Conservation (phyloP, 2,797 vertebrate genomes). For the Potorous gilbertii region DNA sequence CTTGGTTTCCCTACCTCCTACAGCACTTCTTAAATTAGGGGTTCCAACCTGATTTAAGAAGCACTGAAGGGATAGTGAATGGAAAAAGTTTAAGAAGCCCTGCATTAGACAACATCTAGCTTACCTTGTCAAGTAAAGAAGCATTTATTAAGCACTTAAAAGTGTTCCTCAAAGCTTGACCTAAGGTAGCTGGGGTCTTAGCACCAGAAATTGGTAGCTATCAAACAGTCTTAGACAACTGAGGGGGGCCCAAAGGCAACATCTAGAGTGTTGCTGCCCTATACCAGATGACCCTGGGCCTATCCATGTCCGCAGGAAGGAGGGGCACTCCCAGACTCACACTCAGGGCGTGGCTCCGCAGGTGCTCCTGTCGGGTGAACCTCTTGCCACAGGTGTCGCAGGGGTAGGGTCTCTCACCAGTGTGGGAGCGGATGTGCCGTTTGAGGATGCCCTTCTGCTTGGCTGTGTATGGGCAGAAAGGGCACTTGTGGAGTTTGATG, state of each 20-base stretch:
- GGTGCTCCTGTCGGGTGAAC: conserved; percentile 97
- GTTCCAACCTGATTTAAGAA: too few species aligned
- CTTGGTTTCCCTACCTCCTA: neutral
- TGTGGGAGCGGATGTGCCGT: conserved; percentile 97
- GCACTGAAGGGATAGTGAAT: too few species aligned
- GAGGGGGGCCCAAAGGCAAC: neutral
- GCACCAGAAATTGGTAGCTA: neutral
- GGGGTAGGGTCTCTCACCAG: conserved; percentile 97
- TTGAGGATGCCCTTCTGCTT: conserved; percentile 99
- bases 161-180: neutral
- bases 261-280: neutral
- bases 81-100: too few species aligned
- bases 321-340: conserved; percentile 84
- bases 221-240: neutral
- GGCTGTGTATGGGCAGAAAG: conserved; percentile 97
- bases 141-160: neutral
- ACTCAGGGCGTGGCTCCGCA: conserved; percentile 94
- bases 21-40: too few species aligned
- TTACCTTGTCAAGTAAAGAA: neutral
- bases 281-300: neutral
- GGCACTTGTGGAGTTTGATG: conserved; percentile 97
- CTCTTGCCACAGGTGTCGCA: conserved; percentile 97
- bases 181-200: neutral
- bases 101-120: neutral
- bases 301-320: rapidly evolving